Evolutionary conservation across 2,888 invertebrate genomes (phyloP).

Genomic region (Neocrepidodera transversa): DNA sequence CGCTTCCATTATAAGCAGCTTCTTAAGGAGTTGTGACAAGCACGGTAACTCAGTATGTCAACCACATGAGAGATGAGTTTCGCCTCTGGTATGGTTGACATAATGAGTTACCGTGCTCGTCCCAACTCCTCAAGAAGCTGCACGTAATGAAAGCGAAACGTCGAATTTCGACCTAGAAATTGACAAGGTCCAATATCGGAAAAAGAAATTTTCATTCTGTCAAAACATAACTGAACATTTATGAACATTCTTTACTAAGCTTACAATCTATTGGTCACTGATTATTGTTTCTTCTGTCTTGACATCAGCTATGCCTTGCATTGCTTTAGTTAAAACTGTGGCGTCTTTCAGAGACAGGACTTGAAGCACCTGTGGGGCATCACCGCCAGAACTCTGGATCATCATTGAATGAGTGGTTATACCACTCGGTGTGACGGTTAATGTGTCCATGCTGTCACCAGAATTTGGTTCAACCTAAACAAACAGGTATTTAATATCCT

Average conservation of each 20-base stretch:
- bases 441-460: conserved; percentile 75
- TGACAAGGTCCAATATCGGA: background rate
- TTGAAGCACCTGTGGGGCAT: conserved; percentile 81
- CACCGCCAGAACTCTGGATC: conserved; percentile 73
- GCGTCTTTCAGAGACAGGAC: conserved; percentile 87
- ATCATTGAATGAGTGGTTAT: conserved; percentile 78
- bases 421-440: conserved; percentile 76
- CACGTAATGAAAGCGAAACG: no score
- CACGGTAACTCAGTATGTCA: no score
- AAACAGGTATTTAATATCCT: background rate
- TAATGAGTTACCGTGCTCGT: no score
- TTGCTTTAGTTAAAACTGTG: conserved; percentile 80
- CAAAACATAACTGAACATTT: conserved; percentile 28
- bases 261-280: conserved; percentile 58
- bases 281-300: conserved; percentile 73
- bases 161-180: no score
- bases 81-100: no score
- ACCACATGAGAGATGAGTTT: no score
- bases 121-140: no score
- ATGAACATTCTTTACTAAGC: conserved; percentile 28
- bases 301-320: conserved; percentile 74
- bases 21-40: no score
- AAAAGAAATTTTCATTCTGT: no score
- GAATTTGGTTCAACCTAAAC: conserved; percentile 75
- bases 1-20: no score